Conservation (phyloP, 2,797 vertebrate species). For the Tinamus major region DNA sequence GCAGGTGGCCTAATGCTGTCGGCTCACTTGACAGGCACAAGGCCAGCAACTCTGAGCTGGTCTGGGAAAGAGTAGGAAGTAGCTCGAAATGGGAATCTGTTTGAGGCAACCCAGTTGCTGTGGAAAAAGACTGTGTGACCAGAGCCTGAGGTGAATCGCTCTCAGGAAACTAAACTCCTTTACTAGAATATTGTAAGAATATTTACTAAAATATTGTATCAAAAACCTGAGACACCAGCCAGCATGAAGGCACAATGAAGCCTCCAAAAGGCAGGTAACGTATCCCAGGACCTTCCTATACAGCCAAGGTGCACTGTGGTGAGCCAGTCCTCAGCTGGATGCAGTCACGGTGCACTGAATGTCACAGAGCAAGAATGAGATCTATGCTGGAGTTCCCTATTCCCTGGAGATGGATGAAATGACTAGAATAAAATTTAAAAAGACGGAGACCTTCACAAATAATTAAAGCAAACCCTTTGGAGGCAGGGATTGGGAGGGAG, state of each 20-base stretch:
- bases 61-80: neutral
- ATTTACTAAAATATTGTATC: neutral
- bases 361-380: neutral
- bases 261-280: neutral
- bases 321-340: rapidly evolving
- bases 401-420: neutral
- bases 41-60: neutral
- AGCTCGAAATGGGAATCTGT: neutral
- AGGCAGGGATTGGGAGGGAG: neutral
- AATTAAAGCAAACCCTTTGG: neutral
- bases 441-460: neutral
- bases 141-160: neutral
- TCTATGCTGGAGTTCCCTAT: neutral
- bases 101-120: neutral
- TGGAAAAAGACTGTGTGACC: neutral
- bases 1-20: neutral
- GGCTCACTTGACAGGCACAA: rapidly evolving
- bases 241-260: neutral
- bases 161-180: neutral
- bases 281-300: neutral
- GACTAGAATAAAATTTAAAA: neutral
- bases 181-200: neutral
- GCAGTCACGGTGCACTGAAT: neutral
- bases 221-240: neutral
- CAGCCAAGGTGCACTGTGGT: neutral